Evolutionary conservation across 2,797 vertebrate genomes (phyloP).

Genomic region (Hypotaenidia philippensis): DNA sequence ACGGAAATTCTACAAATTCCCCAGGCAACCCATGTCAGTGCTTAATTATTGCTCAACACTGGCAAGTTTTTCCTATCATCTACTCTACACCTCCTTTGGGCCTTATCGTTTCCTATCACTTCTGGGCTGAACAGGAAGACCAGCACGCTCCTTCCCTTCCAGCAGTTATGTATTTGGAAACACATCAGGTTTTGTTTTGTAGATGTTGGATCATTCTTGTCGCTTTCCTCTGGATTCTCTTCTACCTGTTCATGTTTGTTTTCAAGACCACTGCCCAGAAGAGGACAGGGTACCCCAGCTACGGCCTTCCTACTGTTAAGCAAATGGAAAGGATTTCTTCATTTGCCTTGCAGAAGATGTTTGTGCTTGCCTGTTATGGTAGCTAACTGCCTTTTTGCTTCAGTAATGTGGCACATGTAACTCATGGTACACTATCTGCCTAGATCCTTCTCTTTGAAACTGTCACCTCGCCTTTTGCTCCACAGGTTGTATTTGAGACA

Average conservation of each 20-base stretch:
- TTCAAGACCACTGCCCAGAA: not conserved
- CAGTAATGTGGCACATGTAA: not conserved
- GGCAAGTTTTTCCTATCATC: not conserved
- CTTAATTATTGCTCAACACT: not conserved
- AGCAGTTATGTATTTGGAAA: not conserved
- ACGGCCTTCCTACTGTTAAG: not conserved
- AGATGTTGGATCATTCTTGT: not conserved
- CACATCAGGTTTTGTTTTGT: not conserved
- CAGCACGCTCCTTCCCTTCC: not conserved
- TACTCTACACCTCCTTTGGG: not conserved
- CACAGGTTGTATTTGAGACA: not conserved
- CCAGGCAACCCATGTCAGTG: not conserved
- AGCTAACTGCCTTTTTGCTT: not conserved
- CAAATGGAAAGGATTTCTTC: not conserved
- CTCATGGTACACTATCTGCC: not conserved
- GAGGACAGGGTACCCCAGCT: not conserved
- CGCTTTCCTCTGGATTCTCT: not conserved
- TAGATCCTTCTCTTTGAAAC: not conserved
- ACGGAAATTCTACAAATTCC: not conserved
- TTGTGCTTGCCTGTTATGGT: not conserved
- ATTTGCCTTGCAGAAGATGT: not conserved
- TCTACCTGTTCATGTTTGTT: not conserved
- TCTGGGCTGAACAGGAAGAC: not conserved
- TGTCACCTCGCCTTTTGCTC: not conserved
- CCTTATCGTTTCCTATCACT: not conserved